phyloP scores from a whole-genome alignment of 2,113 vertebrate genomes.

The Atherinomorus stipes region DNA sequence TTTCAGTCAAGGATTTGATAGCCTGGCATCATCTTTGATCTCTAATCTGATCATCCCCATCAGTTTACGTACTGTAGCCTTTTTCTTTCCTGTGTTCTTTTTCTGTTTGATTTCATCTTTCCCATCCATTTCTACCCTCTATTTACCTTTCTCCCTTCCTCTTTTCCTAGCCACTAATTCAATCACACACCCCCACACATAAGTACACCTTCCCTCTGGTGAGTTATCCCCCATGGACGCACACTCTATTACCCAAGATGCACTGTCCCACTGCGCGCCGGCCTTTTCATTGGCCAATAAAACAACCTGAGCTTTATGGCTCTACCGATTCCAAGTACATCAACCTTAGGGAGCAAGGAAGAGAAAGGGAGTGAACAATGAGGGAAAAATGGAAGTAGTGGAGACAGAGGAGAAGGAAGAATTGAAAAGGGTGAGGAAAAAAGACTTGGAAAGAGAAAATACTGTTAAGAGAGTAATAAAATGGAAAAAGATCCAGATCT shows the following conservation, averaged over 20 bases:
- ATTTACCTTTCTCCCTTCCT: not conserved
- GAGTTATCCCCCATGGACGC: constrained; percentile 59
- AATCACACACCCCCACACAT: constrained; percentile 45
- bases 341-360: constrained; percentile 36
- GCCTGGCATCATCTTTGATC: not conserved
- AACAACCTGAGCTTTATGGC: constrained; percentile 76
- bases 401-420: not conserved
- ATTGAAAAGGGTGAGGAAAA: not conserved
- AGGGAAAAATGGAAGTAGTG: constrained; percentile 4
- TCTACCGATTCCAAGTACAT: constrained; percentile 62
- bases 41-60: not conserved
- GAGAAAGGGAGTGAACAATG: not conserved
- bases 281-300: constrained; percentile 77
- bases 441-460: constrained; percentile 30
- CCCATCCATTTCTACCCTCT: not conserved
- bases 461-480: constrained; percentile 32
- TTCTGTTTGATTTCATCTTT: no score
- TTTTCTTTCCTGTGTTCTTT: no score
- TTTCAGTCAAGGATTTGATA: not conserved
- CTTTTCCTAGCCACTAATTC: constrained; percentile 25
- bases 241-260: constrained; percentile 76
- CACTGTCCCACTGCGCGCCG: constrained; percentile 56
- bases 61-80: not conserved
- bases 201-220: constrained; percentile 20
- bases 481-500: constrained; percentile 3